A percentile compares a stretch with the other conserved stretches of the same genome.
These are phyloP conservation scores for Platypus cylindrus DNA, from an alignment of 2,888 invertebrate genomes.

Conservation along the genomic window DNA sequence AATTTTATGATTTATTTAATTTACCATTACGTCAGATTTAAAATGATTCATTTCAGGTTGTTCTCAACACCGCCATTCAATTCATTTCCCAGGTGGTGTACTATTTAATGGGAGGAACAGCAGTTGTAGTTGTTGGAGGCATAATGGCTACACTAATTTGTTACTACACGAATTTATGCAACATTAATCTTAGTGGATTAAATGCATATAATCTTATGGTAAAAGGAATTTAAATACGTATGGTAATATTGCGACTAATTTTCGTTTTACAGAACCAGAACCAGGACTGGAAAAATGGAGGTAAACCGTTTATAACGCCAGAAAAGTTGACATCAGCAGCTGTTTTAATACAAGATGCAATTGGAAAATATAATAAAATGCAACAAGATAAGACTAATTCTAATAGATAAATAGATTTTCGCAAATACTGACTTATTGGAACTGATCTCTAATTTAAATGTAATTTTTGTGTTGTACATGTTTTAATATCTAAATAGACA, in stretches of 20 bases:
- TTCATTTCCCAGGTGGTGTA: slow-evolving; percentile 35
- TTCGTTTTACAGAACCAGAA: too few species aligned
- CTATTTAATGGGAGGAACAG: slow-evolving; percentile 34
- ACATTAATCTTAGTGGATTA: slow-evolving; percentile 41
- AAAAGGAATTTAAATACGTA: too few species aligned
- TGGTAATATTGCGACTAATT: too few species aligned
- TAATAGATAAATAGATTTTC: too few species aligned
- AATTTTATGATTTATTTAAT: slow-evolving; percentile 2
- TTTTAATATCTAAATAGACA: too few species aligned
- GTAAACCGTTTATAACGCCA: slow-evolving; percentile 39
- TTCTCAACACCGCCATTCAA: slow-evolving; percentile 23
- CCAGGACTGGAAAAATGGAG: neutral
- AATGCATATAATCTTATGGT: too few species aligned
- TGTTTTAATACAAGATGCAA: slow-evolving; percentile 46
- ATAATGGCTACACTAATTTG: slow-evolving; percentile 46
- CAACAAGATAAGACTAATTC: too few species aligned
- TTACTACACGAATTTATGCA: slow-evolving; percentile 49
- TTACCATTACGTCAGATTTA: neutral
- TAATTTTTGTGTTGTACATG: too few species aligned
- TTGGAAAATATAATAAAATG: slow-evolving; percentile 43
- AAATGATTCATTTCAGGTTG: slow-evolving; percentile 25
- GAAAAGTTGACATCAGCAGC: slow-evolving; percentile 47
- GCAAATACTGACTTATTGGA: too few species aligned
- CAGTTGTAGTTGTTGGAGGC: slow-evolving; percentile 40
- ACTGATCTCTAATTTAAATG: too few species aligned